phyloP scores from a whole-genome alignment of 2,797 vertebrate genomes.

The Bovichtus diacanthus region DNA sequence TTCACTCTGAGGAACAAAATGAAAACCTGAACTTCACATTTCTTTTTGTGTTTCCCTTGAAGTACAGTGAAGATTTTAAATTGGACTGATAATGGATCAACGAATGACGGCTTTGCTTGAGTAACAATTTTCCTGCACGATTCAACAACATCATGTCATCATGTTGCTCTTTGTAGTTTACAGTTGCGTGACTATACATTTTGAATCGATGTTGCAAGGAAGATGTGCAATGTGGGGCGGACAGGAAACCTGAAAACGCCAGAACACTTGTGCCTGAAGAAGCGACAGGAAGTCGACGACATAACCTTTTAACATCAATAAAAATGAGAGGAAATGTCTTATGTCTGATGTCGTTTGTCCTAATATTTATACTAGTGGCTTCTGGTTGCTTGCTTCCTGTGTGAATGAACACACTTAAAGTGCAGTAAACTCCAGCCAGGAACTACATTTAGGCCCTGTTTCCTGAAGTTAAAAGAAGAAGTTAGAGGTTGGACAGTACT shows the following conservation, averaged over 20 bases:
- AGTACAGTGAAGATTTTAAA: neutral
- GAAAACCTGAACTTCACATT: neutral
- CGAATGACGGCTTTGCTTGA: neutral
- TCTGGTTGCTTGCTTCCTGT: neutral
- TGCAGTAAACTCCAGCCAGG: neutral
- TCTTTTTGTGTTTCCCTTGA: neutral
- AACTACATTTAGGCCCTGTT: neutral
- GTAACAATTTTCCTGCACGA: neutral
- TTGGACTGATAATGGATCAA: neutral
- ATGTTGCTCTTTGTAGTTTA: neutral
- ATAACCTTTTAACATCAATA: neutral
- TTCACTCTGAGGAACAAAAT: neutral
- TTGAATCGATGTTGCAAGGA: neutral
- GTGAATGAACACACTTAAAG: neutral
- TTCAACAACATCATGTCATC: neutral
- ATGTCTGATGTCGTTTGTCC: neutral
- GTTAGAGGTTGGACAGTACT: neutral
- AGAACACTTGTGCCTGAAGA: neutral
- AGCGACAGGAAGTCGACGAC: neutral
- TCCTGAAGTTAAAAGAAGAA: no score
- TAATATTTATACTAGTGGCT: neutral
- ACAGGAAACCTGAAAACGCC: neutral
- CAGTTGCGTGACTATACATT: neutral
- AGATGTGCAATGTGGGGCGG: neutral
- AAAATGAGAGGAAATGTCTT: neutral